phyloP scores from a whole-genome alignment of 2,888 invertebrate genomes.

The Diaphora mendica region DNA sequence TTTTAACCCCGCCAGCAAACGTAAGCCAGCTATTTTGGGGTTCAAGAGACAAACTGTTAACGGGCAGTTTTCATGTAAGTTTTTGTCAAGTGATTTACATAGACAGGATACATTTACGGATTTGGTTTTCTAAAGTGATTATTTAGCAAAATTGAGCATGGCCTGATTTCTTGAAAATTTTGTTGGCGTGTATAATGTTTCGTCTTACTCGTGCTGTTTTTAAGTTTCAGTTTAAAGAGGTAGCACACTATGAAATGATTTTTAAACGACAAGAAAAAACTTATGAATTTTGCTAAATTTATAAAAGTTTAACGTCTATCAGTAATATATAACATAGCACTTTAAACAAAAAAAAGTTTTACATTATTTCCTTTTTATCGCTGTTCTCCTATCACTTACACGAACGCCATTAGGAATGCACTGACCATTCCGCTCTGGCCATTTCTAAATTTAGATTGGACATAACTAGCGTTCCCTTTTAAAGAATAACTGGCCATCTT shows the following conservation, averaged over 20 bases:
- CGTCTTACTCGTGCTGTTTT: neutral
- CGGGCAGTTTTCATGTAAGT: neutral
- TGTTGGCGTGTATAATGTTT: neutral
- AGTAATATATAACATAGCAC: neutral
- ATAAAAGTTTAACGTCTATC: neutral
- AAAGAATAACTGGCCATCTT: conserved; percentile 65
- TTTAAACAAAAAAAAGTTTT: neutral
- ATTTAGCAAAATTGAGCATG: neutral
- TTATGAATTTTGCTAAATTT: neutral
- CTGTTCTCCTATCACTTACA: conserved; percentile 31
- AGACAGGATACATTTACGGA: neutral
- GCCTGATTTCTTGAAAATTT: neutral
- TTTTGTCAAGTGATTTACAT: neutral
- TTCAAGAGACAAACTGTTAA: conserved; percentile 22
- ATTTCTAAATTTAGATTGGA: conserved; percentile 76
- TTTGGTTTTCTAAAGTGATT: neutral
- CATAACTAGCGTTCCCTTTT: conserved; percentile 72
- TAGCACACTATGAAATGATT: neutral
- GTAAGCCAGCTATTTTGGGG: conserved; percentile 31
- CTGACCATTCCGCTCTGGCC: conserved; percentile 59
- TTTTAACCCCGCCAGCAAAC: conserved; percentile 63
- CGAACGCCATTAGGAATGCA: conserved; percentile 56
- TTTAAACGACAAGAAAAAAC: neutral
- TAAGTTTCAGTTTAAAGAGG: neutral
- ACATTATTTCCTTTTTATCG: conserved; percentile 4